These are phyloP conservation scores for Anastrepha obliqua DNA, from an alignment of 1,140 invertebrate species.

Conservation along the genomic window DNA sequence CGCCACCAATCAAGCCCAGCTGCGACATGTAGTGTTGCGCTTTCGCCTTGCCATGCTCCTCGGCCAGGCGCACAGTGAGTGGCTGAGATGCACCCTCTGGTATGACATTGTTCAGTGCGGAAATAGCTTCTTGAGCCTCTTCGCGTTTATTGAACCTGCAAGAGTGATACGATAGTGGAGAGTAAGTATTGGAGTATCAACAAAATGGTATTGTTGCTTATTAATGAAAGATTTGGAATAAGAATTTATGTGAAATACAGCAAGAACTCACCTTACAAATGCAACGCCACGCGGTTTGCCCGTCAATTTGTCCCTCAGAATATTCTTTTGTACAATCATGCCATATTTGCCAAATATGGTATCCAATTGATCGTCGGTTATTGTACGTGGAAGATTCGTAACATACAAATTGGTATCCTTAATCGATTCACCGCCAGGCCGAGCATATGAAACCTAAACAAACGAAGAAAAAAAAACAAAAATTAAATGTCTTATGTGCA, in stretches of 20 bases:
- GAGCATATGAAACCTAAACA: slow-evolving; percentile 88
- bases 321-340: slow-evolving; percentile 91
- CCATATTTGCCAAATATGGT: slow-evolving; percentile 91
- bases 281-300: slow-evolving; percentile 91
- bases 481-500: background rate
- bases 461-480: background rate
- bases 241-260: slow-evolving; percentile 1
- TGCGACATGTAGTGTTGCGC: slow-evolving; percentile 76
- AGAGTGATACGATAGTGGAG: background rate
- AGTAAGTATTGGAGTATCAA: background rate
- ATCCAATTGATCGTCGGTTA: slow-evolving; percentile 87
- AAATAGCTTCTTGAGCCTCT: slow-evolving; percentile 92
- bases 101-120: slow-evolving; percentile 87
- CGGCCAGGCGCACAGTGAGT: slow-evolving; percentile 88
- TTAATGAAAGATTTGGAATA: background rate
- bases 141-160: slow-evolving; percentile 86
- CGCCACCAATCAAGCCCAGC: slow-evolving; percentile 63
- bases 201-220: background rate
- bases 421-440: slow-evolving; percentile 92
- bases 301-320: slow-evolving; percentile 90
- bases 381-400: slow-evolving; percentile 90
- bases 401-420: slow-evolving; percentile 97
- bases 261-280: slow-evolving; percentile 86
- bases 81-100: slow-evolving; percentile 89
- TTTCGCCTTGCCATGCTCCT: slow-evolving; percentile 94